These are phyloP conservation scores for Agelaius phoeniceus DNA, from an alignment of 2,113 vertebrate genomes.

Conservation along the genomic window DNA sequence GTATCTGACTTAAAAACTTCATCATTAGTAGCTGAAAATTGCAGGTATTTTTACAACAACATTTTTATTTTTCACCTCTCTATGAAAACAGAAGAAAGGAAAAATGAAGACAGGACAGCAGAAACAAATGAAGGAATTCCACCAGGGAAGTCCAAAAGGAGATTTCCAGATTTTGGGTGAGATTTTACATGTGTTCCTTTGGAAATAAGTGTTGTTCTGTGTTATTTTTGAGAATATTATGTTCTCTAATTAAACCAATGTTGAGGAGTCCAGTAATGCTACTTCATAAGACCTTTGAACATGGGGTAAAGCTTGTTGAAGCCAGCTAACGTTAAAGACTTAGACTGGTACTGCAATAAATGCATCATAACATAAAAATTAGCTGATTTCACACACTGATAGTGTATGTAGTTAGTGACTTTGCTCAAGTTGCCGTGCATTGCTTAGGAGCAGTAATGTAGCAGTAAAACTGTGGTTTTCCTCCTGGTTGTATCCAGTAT, in stretches of 20 bases:
- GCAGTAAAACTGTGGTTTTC: not conserved
- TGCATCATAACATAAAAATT: not conserved
- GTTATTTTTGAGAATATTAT: not conserved
- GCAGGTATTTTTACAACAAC: not conserved
- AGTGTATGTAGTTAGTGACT: not conserved
- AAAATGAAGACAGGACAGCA: constrained; percentile 72
- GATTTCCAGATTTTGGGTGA: constrained; percentile 93
- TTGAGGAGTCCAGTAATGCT: not conserved
- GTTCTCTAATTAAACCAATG: not conserved
- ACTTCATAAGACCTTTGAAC: not conserved
- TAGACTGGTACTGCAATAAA: not conserved
- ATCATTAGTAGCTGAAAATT: not conserved
- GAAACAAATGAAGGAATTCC: constrained; percentile 77
- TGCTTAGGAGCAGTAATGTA: not conserved
- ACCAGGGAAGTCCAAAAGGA: constrained; percentile 83
- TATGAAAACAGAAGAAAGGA: constrained; percentile 66
- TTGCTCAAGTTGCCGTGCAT: not conserved
- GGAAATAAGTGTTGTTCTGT: not conserved
- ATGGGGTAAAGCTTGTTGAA: not conserved
- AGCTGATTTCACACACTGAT: not conserved
- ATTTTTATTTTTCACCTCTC: not conserved
- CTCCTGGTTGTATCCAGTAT: not conserved
- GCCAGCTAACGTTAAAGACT: not conserved
- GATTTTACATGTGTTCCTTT: not conserved
- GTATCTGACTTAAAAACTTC: not conserved